Evolutionary conservation across 2,797 vertebrate species (phyloP), one percentile per base, ranked within the genome.

Genomic region (Coregonus ussuriensis): DNA sequence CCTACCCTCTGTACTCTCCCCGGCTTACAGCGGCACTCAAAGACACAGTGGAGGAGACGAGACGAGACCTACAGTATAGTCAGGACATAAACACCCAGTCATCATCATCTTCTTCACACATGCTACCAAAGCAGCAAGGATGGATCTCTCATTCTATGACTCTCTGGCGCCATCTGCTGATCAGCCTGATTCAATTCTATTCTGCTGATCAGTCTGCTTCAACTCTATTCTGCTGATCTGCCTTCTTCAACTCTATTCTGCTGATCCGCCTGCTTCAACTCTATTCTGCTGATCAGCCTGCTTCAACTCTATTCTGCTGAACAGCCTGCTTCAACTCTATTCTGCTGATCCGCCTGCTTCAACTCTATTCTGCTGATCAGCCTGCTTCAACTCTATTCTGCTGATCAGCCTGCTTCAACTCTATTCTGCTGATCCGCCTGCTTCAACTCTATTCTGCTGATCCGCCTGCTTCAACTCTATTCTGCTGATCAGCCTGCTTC

Each of bases 141-240:
- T 54, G 53, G 5, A 4, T 15, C 5, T 56, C 1, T 4, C 74
- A 3, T 14, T 74, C 37, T 21, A 65, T 18, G 18, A 83, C 79
- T 87, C 82, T 83, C 75, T 86, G 77, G 81, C 79, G 74, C 88
- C 90, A 88, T 74, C 86, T 82, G 52, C 84, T 81, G 88, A 66
- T 21, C 33, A 72, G 65, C 31, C 21, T 70, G 16, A 3, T 33
- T 25, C 2, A 62, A 16, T 66, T 53, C 16, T 21, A 75, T 13
- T 6, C 16, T 63, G n/a, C 41, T 63, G 25, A 33, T 33, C 31
- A 3, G 31, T 3, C 31, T 33, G 31, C 31, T 2, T 33, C 31
- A 33, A 33, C 31, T 33, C 31, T 33, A 33, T 33, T 33, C 31
- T 33, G 31, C 31, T 33, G 3, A 33, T 33, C 31, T 2, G 31